phyloP scores from a whole-genome alignment of 2,797 vertebrate species.

The Craterocephalus amniculus region DNA sequence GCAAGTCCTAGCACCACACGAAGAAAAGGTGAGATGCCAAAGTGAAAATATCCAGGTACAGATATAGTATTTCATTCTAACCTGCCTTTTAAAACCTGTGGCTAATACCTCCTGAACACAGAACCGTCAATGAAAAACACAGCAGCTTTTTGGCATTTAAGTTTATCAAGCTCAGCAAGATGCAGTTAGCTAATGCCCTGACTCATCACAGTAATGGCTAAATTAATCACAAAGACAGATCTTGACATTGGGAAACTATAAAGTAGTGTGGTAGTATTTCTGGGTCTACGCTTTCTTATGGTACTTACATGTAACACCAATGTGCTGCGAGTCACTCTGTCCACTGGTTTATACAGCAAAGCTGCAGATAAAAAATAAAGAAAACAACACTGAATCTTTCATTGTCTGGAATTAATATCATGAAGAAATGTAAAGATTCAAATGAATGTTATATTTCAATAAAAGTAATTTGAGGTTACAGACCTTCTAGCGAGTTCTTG shows the following conservation, averaged over 20 bases:
- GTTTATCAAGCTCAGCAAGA: neutral
- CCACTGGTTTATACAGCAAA: slow-evolving; percentile 96
- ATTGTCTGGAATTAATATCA: neutral
- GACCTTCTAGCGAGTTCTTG: slow-evolving; percentile 97
- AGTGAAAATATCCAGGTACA: slow-evolving; percentile 14
- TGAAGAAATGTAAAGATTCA: neutral
- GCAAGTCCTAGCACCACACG: slow-evolving; percentile 85
- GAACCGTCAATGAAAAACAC: neutral
- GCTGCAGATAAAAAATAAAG: slow-evolving; percentile 75
- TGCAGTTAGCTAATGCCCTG: neutral
- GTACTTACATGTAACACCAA: slow-evolving; percentile 95
- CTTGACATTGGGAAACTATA: neutral
- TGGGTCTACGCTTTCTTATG: slow-evolving; percentile 45
- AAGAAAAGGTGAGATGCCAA: slow-evolving; percentile 11
- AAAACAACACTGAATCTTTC: slow-evolving; percentile 1
- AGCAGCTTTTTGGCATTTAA: neutral
- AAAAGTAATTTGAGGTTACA: slow-evolving; percentile 55
- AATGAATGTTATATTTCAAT: neutral
- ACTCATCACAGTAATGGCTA: neutral
- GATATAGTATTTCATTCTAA: neutral
- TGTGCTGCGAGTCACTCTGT: slow-evolving; percentile 96
- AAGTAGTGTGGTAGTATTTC: neutral
- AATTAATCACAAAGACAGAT: neutral
- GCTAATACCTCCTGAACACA: neutral
- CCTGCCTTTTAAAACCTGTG: neutral